Evolutionary conservation across 2,113 vertebrate species (phyloP), one percentile per base, ranked within the genome.

Genomic region (Peromyscus leucopus): DNA sequence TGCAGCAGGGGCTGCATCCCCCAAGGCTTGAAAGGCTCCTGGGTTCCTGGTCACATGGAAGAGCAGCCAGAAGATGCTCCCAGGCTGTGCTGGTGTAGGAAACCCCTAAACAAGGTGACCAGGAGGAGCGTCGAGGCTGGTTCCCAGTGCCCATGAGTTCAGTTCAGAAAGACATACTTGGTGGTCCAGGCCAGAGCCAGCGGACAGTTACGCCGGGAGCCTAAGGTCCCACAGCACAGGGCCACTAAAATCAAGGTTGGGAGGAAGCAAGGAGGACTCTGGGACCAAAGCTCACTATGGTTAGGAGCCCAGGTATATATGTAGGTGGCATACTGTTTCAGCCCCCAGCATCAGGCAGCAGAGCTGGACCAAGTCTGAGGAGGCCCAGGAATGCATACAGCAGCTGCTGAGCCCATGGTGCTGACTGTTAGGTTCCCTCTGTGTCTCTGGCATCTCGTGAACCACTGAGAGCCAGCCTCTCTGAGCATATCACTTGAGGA

Each of bases 181-280:
- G 36, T 26, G 36, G 42, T 26, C 74, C 15, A 89, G 46, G 46
- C 24, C 9, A 57, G 65, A 67, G 75, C 1, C 1, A 48, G 59
- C 46, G 28, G 94, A 33, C 11, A 24, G 28, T 72, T 72, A 91
- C 48, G 48, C 12, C 31, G 4, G 86, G 16, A 6, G 8, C 72
- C 31, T 39, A n/a, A 51, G 0, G 28, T 2, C 4, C 7, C n/a
- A 67, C 63, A 59, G 21, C 1, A 13, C 1, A 42, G 46, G 36
- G 51, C 28, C 39, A 22, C 1, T 46, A 39, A 55, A 79, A 84
- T 28, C 57, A 63, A 28, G 57, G 11, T 7, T 0, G 6, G 39
- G 2, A 79, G 36, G 59, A 85, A 22, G 39, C 28, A 51, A 39
- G 57, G 74, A 33, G 6, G 42, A 17, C n/a, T 67, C 65, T 36